Evolutionary conservation across 2,888 invertebrate species (phyloP).

Genomic region (Nyleta sp.): DNA sequence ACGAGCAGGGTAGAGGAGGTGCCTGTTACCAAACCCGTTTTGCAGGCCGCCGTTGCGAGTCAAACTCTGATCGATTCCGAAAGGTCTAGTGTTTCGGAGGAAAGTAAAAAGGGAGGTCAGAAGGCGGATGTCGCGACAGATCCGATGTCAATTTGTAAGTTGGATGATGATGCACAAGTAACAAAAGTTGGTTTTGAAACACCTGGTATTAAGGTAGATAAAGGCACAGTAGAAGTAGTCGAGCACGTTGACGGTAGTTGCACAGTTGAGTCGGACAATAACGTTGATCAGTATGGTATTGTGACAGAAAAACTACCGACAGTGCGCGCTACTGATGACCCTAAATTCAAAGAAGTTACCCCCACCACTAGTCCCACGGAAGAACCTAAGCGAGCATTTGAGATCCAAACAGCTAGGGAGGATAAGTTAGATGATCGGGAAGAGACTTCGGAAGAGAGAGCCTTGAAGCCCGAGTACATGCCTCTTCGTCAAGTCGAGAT

Average conservation of each 20-base stretch:
- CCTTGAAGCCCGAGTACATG: slow-evolving; percentile 69
- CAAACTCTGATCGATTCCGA: slow-evolving; percentile 48
- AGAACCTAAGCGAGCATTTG: slow-evolving; percentile 18
- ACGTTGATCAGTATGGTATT: slow-evolving; percentile 63
- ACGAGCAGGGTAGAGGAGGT: slow-evolving; percentile 17
- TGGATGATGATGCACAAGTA: slow-evolving; percentile 74
- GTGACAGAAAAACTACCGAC: slow-evolving; percentile 63
- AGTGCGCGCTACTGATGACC: slow-evolving; percentile 38
- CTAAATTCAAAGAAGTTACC: slow-evolving; percentile 7
- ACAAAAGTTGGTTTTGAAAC: slow-evolving; percentile 68
- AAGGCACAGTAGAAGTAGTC: slow-evolving; percentile 81
- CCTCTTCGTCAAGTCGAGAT: slow-evolving; percentile 76
- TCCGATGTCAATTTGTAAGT: slow-evolving; percentile 76
- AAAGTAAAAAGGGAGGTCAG: slow-evolving; percentile 18
- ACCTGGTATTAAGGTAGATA: slow-evolving; percentile 76
- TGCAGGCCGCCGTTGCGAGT: slow-evolving; percentile 45
- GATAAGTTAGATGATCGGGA: slow-evolving; percentile 18
- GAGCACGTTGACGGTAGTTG: slow-evolving; percentile 77
- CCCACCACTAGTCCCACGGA: slow-evolving; percentile 3
- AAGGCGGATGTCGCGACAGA: slow-evolving; percentile 74
- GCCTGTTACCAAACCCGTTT: neutral
- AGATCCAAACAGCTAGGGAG: slow-evolving; percentile 22
- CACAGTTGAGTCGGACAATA: slow-evolving; percentile 76
- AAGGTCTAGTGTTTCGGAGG: slow-evolving; percentile 18
- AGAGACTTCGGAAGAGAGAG: slow-evolving; percentile 53